These are phyloP conservation scores for Phocoena sinus DNA, from an alignment of 2,113 vertebrate genomes.

Conservation along the genomic window DNA sequence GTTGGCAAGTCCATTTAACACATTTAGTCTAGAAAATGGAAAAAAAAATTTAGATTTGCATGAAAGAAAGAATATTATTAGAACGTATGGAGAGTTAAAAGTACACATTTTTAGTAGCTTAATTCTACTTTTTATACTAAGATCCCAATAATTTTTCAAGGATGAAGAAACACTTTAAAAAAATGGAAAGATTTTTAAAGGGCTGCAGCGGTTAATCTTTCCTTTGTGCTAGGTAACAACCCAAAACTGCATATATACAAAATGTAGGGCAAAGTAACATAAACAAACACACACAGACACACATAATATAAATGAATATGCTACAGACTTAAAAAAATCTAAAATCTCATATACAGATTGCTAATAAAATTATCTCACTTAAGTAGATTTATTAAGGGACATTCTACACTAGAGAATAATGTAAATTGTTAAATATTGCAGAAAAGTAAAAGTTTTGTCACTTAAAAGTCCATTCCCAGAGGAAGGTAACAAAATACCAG, in stretches of 20 bases:
- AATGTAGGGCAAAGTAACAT: not conserved
- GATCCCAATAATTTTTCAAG: not conserved
- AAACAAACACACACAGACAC: not conserved
- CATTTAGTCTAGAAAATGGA: conserved; percentile 83
- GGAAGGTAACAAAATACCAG: not conserved
- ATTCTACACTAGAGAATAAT: not conserved
- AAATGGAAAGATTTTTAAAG: conserved; percentile 29
- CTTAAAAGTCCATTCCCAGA: not conserved
- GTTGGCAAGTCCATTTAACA: conserved; percentile 83
- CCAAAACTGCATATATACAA: not conserved
- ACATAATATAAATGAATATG: not conserved
- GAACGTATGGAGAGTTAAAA: conserved; percentile 40
- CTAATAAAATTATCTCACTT: not conserved
- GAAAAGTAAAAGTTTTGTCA: not conserved
- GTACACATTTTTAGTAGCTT: conserved; percentile 15
- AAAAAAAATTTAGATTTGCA: conserved; percentile 72
- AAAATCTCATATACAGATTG: not conserved
- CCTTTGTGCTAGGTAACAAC: not conserved
- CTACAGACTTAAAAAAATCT: not conserved
- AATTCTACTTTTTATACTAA: conserved; percentile 29
- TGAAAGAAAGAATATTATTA: conserved; percentile 37
- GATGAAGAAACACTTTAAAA: conserved; percentile 5
- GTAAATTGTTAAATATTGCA: not conserved
- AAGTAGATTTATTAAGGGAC: not conserved
- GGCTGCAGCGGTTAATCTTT: conserved; percentile 30